Evolutionary conservation across 2,888 invertebrate genomes (phyloP).

Genomic region (Eurytoma adleriae): DNA sequence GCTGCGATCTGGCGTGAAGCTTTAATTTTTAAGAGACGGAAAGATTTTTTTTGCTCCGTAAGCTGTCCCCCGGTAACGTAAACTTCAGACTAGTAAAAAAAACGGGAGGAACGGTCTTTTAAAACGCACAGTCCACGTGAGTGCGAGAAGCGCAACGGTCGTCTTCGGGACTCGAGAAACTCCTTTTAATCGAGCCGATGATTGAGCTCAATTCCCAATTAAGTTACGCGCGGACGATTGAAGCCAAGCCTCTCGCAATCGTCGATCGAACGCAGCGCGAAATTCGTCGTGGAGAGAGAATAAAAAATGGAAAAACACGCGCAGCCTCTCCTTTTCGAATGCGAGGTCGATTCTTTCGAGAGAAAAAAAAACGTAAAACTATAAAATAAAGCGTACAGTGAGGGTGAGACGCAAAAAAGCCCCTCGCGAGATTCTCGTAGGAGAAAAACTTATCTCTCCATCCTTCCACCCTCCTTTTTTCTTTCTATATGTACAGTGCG

Average conservation of each 20-base stretch:
- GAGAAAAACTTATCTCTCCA: constrained; percentile 4
- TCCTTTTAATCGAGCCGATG: constrained; percentile 53
- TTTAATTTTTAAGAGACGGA: no score
- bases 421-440: constrained; percentile 21
- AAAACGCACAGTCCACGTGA: constrained; percentile 10
- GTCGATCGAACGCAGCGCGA: constrained; percentile 32
- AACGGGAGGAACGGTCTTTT: no score
- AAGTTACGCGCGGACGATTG: constrained; percentile 37
- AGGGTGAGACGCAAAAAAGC: constrained; percentile 11
- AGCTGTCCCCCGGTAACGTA: no score
- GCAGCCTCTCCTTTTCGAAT: background rate
- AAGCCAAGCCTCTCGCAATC: constrained; percentile 17
- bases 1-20: no score
- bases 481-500: constrained; percentile 26
- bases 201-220: constrained; percentile 57
- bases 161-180: constrained; percentile 50
- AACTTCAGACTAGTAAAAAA: no score
- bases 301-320: constrained; percentile 7
- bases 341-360: background rate
- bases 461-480: background rate
- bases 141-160: constrained; percentile 8
- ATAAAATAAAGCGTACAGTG: background rate
- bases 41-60: background rate
- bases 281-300: constrained; percentile 1
- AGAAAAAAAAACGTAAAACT: background rate